A percentile compares a stretch with the other conserved stretches of the same genome.
phyloP scores from a whole-genome alignment of 1,140 invertebrate genomes.

The Patella vulgata region DNA sequence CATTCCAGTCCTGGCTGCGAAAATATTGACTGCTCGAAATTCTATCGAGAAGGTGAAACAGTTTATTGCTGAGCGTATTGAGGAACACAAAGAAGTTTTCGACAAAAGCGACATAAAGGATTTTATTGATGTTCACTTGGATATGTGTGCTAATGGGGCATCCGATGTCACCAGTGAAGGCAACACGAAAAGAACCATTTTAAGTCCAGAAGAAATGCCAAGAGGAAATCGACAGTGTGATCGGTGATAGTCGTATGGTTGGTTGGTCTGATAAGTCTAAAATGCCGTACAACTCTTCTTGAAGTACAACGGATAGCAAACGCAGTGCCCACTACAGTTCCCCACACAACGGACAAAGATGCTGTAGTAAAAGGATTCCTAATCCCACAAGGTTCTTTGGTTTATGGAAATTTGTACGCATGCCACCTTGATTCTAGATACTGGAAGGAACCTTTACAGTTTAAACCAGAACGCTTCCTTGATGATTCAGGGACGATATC shows the following conservation, averaged over 20 bases:
- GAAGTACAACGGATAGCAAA: too few species aligned
- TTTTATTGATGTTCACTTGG: conserved; percentile 49
- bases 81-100: conserved; percentile 34
- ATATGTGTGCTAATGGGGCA: too few species aligned
- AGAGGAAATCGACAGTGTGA: too few species aligned
- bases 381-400: conserved; percentile 22
- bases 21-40: conserved; percentile 31
- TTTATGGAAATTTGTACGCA: conserved; percentile 22
- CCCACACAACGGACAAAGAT: too few species aligned
- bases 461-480: conserved; percentile 27
- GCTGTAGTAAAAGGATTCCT: too few species aligned
- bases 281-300: too few species aligned
- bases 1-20: conserved; percentile 32
- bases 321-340: too few species aligned
- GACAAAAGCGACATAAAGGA: conserved; percentile 42
- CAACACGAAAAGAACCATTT: too few species aligned
- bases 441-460: conserved; percentile 22
- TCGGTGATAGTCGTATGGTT: too few species aligned
- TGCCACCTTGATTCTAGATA: conserved; percentile 19
- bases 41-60: conserved; percentile 28
- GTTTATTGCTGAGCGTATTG: conserved; percentile 36
- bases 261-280: too few species aligned
- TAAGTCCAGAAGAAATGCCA: too few species aligned
- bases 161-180: too few species aligned
- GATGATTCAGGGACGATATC: conserved; percentile 24